These are phyloP conservation scores for Delichon dasypus DNA, from an alignment of 2,797 vertebrate species.

Conservation along the genomic window DNA sequence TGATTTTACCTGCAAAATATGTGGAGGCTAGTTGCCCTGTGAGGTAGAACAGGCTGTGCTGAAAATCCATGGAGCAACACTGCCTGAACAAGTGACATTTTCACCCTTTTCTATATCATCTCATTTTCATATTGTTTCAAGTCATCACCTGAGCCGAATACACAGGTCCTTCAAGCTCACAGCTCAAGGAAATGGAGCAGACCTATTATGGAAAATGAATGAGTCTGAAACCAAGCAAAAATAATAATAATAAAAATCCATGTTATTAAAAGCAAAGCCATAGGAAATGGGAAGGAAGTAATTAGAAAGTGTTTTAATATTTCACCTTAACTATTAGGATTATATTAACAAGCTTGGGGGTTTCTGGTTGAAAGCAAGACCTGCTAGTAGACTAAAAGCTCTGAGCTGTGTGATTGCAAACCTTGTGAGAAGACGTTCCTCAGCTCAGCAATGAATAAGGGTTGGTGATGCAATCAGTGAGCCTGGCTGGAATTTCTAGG, in stretches of 20 bases:
- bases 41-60: not conserved
- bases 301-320: constrained; percentile 63
- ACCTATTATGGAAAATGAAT: constrained; percentile 58
- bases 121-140: not conserved
- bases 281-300: constrained; percentile 69
- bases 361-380: constrained; percentile 17
- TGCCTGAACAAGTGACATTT: not conserved
- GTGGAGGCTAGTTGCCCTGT: not conserved
- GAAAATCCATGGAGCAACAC: not conserved
- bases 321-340: constrained; percentile 49
- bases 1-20: not conserved
- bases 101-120: not conserved
- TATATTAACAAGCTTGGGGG: constrained; percentile 37
- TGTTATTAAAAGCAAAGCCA: constrained; percentile 61
- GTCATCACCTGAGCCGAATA: not conserved
- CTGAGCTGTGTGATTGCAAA: constrained; percentile 15
- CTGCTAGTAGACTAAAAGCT: constrained; percentile 1
- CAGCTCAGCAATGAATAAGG: not conserved
- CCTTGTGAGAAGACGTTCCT: constrained; percentile 23
- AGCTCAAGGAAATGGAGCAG: constrained; percentile 58
- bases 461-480: constrained; percentile 55
- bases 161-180: not conserved
- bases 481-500: constrained; percentile 22
- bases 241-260: constrained; percentile 43
- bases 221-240: constrained; percentile 45